phyloP scores from a whole-genome alignment of 2,888 invertebrate genomes.

The Lepidonotus clava region DNA sequence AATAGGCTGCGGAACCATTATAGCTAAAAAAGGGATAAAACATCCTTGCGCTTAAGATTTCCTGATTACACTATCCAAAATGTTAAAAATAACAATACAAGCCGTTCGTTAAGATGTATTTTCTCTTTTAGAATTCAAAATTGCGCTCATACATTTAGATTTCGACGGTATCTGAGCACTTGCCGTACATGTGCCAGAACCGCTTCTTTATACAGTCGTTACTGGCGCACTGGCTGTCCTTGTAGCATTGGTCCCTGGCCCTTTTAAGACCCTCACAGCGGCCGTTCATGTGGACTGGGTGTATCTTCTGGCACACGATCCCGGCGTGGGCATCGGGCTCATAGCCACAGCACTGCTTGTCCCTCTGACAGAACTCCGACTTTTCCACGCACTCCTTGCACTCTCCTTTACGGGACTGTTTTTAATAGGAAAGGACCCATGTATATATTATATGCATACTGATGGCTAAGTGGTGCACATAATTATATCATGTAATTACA shows the following conservation, averaged over 20 bases:
- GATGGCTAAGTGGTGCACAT: background rate
- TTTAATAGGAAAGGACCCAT: background rate
- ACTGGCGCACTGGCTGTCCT: slow-evolving; percentile 31
- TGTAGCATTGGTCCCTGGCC: slow-evolving; percentile 1
- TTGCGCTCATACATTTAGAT: too few species aligned
- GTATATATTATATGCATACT: background rate
- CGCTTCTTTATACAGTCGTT: background rate
- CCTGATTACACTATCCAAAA: too few species aligned
- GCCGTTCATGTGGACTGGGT: background rate
- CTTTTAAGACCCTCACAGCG: background rate
- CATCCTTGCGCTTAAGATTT: too few species aligned
- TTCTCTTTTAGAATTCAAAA: too few species aligned
- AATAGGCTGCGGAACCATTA: too few species aligned
- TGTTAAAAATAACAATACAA: too few species aligned
- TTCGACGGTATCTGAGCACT: background rate
- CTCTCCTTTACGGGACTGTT: background rate
- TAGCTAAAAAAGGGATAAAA: too few species aligned
- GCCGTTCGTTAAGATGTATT: too few species aligned
- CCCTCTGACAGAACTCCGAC: background rate
- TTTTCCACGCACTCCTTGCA: background rate
- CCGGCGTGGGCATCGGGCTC: background rate
- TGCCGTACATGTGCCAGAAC: slow-evolving; percentile 38
- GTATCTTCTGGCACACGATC: background rate
- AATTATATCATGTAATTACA: background rate
- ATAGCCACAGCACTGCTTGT: background rate